phyloP scores from a whole-genome alignment of 23 tunicate genomes.

The Clavelina lepadiformis region DNA sequence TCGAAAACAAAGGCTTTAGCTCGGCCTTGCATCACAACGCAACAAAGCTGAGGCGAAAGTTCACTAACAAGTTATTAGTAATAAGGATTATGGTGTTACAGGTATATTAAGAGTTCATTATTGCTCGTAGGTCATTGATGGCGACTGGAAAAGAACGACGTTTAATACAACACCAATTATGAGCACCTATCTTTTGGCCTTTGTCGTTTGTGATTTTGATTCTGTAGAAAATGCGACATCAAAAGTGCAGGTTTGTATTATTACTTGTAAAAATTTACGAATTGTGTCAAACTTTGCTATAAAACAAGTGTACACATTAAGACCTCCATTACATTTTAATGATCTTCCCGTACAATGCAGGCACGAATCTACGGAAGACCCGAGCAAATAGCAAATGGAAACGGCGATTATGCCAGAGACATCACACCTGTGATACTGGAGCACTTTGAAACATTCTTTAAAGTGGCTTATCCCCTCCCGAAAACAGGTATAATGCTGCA shows the following conservation, averaged over 20 bases:
- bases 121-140: constrained; percentile 6
- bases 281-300: too few species aligned
- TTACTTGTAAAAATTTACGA: too few species aligned
- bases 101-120: neutral
- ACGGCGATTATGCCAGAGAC: constrained; percentile 49
- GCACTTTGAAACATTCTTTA: constrained; percentile 27
- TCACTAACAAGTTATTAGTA: too few species aligned
- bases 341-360: too few species aligned
- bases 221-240: constrained; percentile 25
- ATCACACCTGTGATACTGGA: constrained; percentile 57
- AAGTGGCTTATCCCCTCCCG: constrained; percentile 53
- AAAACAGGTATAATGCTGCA: constrained; percentile 49
- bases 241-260: too few species aligned
- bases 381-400: constrained; percentile 34
- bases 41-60: too few species aligned
- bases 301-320: too few species aligned
- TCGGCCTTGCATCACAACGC: too few species aligned
- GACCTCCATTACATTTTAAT: too few species aligned
- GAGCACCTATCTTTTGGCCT: constrained; percentile 59
- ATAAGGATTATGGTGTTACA: neutral
- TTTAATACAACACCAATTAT: constrained; percentile 38
- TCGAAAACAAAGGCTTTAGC: too few species aligned
- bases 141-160: constrained; percentile 44
- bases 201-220: constrained; percentile 67
- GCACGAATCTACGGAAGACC: constrained; percentile 66